phyloP scores from a whole-genome alignment of 2,797 vertebrate species.

The Aythya fuligula region DNA sequence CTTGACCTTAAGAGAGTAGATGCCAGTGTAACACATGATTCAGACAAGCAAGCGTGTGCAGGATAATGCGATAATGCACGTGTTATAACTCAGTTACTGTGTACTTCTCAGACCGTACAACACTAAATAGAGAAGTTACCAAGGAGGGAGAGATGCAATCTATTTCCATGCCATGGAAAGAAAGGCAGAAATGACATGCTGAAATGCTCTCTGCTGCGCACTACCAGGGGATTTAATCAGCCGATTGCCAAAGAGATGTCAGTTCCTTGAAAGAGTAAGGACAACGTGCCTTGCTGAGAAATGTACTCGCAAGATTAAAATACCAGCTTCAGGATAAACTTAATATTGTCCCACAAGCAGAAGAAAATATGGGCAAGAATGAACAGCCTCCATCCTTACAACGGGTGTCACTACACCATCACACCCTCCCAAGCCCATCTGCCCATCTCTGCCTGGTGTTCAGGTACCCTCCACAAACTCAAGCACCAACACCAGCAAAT shows the following conservation, averaged over 20 bases:
- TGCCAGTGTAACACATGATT: neutral
- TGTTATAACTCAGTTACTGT: neutral
- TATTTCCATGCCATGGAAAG: neutral
- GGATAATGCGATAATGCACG: neutral
- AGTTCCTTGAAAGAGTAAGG: constrained; percentile 56
- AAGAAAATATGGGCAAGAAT: neutral
- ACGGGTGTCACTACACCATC: neutral
- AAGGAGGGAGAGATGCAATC: constrained; percentile 1
- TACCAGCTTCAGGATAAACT: constrained; percentile 34
- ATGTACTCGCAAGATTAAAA: constrained; percentile 42
- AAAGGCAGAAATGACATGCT: neutral
- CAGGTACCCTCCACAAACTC: neutral
- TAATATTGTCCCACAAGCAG: neutral
- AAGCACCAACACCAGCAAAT: neutral
- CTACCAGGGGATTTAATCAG: constrained; percentile 67
- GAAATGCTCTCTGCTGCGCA: constrained; percentile 39
- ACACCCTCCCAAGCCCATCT: neutral
- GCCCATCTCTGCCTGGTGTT: neutral
- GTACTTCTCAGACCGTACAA: neutral
- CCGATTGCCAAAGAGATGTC: constrained; percentile 61
- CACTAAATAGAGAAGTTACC: neutral
- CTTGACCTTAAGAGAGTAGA: neutral
- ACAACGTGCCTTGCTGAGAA: constrained; percentile 40
- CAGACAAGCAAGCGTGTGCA: neutral
- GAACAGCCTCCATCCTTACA: neutral